Evolutionary conservation across 2,888 invertebrate species (phyloP).

Genomic region (Papilio protenor): DNA sequence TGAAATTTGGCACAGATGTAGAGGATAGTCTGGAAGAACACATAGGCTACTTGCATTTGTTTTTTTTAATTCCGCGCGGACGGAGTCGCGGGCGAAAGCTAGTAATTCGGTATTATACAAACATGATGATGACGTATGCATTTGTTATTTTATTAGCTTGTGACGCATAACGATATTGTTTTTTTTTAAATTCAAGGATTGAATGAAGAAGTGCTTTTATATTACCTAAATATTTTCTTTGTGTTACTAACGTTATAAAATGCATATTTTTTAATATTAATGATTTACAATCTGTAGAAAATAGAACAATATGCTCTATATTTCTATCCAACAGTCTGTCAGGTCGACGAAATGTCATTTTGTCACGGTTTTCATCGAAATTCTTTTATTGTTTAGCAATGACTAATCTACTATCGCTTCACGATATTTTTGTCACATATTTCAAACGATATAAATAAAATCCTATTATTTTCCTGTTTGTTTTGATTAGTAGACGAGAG

Average conservation of each 20-base stretch:
- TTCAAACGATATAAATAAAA: background rate
- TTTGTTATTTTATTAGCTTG: too few relatives aligned
- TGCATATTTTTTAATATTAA: background rate
- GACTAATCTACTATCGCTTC: background rate
- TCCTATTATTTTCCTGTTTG: background rate
- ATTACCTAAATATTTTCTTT: background rate
- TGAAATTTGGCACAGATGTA: too few relatives aligned
- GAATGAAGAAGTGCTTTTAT: too few relatives aligned
- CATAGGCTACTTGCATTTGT: too few relatives aligned
- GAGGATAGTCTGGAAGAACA: too few relatives aligned
- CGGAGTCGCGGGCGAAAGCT: too few relatives aligned
- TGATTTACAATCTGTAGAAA: conserved; percentile 20
- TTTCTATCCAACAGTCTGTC: conserved; percentile 34
- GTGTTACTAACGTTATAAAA: background rate
- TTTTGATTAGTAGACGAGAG: background rate
- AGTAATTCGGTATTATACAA: too few relatives aligned
- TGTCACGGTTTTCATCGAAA: conserved; percentile 31
- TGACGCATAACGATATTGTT: too few relatives aligned
- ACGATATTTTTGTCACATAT: background rate
- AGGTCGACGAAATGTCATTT: conserved; percentile 14
- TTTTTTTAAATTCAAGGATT: too few relatives aligned
- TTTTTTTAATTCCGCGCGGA: too few relatives aligned
- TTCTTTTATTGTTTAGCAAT: conserved; percentile 25
- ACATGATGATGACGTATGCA: too few relatives aligned
- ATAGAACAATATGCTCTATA: conserved; percentile 38